These are phyloP conservation scores for Helarctos malayanus DNA, from an alignment of 2,797 vertebrate species.

Conservation along the genomic window DNA sequence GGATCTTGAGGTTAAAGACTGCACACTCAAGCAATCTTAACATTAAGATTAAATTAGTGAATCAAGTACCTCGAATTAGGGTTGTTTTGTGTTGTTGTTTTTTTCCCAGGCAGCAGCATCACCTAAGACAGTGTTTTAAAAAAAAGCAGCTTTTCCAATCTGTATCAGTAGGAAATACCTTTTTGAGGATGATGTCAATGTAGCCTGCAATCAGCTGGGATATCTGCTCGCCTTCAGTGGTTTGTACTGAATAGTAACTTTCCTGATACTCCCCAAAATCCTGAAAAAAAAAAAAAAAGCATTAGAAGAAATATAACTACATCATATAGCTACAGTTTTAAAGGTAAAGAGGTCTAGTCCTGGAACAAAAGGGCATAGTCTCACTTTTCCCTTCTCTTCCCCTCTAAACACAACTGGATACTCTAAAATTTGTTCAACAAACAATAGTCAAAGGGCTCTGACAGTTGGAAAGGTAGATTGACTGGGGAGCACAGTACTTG, in stretches of 20 bases:
- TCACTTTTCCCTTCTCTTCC: neutral
- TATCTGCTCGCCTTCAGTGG: conserved; percentile 99
- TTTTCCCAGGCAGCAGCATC: neutral
- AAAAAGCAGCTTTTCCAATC: neutral
- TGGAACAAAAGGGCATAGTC: neutral
- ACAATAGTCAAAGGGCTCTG: neutral
- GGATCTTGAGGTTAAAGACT: neutral
- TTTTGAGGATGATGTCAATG: conserved; percentile 99
- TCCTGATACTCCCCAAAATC: conserved; percentile 99
- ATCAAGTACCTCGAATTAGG: neutral
- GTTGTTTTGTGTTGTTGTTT: neutral
- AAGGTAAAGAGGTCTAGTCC: neutral
- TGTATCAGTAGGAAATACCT: conserved; percentile 89
- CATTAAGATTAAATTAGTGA: neutral
- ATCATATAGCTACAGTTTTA: neutral
- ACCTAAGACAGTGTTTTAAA: neutral
- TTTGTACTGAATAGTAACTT: conserved; percentile 99
- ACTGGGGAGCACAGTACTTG: too few species aligned
- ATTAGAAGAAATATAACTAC: neutral
- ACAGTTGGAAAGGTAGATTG: neutral
- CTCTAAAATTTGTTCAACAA: neutral
- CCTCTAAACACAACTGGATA: neutral
- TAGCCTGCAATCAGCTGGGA: conserved; percentile 99
- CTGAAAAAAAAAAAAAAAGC: conserved; percentile 85
- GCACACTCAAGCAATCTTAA: neutral